Conservation (phyloP, 2,888 invertebrate species). For the Notodonta ziczac region DNA sequence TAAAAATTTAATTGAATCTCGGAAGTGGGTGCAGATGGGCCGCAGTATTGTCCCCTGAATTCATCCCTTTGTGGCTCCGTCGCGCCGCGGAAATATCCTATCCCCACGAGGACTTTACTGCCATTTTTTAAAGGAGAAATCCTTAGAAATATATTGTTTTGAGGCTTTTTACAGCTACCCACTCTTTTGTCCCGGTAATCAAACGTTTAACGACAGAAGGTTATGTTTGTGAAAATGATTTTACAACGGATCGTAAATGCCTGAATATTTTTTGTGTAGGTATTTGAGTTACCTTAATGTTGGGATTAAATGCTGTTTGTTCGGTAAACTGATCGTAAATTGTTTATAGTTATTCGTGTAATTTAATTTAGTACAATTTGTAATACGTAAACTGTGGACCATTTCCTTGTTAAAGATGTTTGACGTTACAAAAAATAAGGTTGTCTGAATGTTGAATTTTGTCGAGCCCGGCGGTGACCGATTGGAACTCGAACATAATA, state of each 20-base stretch:
- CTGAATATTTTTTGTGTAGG: not conserved
- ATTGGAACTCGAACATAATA: too few relatives aligned
- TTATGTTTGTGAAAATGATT: conserved; percentile 20
- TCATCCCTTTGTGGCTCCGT: conserved; percentile 34
- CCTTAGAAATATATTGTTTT: conserved; percentile 33
- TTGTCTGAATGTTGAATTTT: too few relatives aligned
- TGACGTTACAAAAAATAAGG: too few relatives aligned
- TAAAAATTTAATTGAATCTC: conserved; percentile 84
- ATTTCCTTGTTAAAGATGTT: too few relatives aligned
- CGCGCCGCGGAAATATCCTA: conserved; percentile 54
- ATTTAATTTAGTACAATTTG: too few relatives aligned
- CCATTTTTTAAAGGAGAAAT: conserved; percentile 48
- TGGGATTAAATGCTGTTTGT: not conserved
- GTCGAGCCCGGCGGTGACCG: too few relatives aligned
- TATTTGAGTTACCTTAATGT: not conserved
- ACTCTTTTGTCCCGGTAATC: conserved; percentile 45
- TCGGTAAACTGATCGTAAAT: not conserved
- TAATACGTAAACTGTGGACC: too few relatives aligned
- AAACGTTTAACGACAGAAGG: conserved; percentile 31
- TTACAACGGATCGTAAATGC: conserved; percentile 20
- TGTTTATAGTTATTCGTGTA: not conserved
- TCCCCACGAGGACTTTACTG: conserved; percentile 52
- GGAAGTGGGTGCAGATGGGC: conserved; percentile 73
- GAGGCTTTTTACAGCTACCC: conserved; percentile 26
- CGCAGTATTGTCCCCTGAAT: conserved; percentile 60